Evolutionary conservation across 2,888 invertebrate species (phyloP), one percentile per base, ranked within the genome.

Genomic region (Idaea dimidiata): DNA sequence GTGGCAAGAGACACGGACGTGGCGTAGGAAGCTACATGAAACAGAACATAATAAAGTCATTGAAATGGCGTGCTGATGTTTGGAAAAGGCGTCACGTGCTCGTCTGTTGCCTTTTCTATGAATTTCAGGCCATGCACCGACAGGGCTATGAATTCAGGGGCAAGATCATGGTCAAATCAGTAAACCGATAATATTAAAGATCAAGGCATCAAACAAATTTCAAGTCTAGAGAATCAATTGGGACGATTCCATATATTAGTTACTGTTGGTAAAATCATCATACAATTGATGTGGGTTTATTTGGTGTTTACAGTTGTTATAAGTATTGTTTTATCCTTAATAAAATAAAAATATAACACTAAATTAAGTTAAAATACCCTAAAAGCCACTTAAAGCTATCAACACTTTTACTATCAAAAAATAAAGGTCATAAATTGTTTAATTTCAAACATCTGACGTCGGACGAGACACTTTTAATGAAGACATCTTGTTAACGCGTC

Each of bases 81-180:
- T 43, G 43, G 43, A 43, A 43, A 43, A 43, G 43, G 10, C 43
- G 43, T 43, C 43, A 14, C 1, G 10, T 43, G 5, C 14, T 43
- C 14, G 43, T 10, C 43, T 43, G 43, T 43, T 43, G 43, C 43
- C 43, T 43, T 43, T 43, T 43, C 43, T 43, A 43, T 43, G 43
- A 10, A 43, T 43, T 43, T 10, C 43, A 43, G 43, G 43, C 14
- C 14, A 43, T 75, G 67, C 70, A 72, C 68, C 71, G 76, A 71
- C 73, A 54, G 62, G 64, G 82, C 81, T 80, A 86, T 81, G 79
- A 82, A 80, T 74, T 71, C 70, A 72, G 74, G 81, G 84, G 79
- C 88, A 88, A 87, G 87, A 87, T 87, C 88, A 88, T 69, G 87
- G 87, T 64, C 83, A 74, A 75, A 77, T 75, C 74, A 68, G 74